A percentile compares a stretch with the other conserved stretches of the same genome.
phyloP scores from a whole-genome alignment of 2,888 invertebrate species.

The Ophraella communa region DNA sequence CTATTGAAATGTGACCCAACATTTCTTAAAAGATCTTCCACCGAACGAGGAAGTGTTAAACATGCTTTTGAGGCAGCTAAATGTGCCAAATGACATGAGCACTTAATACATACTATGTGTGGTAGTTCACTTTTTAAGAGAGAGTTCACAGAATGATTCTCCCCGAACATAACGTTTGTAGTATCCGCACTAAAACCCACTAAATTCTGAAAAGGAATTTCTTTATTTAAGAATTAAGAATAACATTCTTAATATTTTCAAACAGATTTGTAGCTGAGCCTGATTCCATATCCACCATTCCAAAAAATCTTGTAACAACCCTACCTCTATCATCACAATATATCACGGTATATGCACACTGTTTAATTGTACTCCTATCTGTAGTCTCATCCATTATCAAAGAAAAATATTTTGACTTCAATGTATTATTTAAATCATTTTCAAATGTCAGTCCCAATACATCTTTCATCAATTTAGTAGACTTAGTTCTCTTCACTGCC shows the following conservation, averaged over 20 bases:
- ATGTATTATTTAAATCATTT: background rate
- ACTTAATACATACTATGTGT: constrained; percentile 13
- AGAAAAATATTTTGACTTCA: too few species aligned
- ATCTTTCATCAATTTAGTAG: too few species aligned
- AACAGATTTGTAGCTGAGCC: too few species aligned
- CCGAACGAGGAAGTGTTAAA: constrained; percentile 9
- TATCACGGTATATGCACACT: constrained; percentile 34
- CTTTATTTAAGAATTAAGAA: constrained; percentile 30
- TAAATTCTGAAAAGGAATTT: constrained; percentile 37
- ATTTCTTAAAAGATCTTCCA: constrained; percentile 14
- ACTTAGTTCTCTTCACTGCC: too few species aligned
- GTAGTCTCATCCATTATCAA: too few species aligned
- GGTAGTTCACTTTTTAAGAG: constrained; percentile 11
- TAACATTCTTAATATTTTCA: too few species aligned
- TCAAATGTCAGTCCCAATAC: too few species aligned
- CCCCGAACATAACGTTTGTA: constrained; percentile 19
- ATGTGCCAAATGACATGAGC: constrained; percentile 18
- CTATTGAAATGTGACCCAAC: constrained; percentile 13
- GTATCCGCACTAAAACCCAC: constrained; percentile 17
- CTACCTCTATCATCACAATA: constrained; percentile 12
- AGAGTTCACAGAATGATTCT: constrained; percentile 7
- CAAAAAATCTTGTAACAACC: constrained; percentile 37
- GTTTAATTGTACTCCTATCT: constrained; percentile 12
- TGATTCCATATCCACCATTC: constrained; percentile 39
- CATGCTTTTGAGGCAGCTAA: constrained; percentile 17